Evolutionary conservation across 1,140 invertebrate species (phyloP), one percentile per base, ranked within the genome.

Genomic region (Drosophila subobscura): DNA sequence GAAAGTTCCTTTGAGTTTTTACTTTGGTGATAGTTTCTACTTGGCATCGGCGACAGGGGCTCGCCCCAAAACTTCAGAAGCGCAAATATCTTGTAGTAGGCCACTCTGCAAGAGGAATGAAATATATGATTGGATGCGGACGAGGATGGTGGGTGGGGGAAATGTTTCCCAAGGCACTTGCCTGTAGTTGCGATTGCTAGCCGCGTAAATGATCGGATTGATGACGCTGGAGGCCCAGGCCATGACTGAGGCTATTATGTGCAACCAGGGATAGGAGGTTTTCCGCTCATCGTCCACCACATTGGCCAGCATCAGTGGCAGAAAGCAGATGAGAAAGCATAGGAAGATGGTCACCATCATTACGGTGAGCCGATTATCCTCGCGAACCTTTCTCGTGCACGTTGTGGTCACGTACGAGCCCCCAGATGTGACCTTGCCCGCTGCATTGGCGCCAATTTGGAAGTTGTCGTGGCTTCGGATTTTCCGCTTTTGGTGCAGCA

Each of bases 201-300:
- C 95, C 0, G 96, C 96, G 92, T 97, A 97, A 72, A 97, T 97
- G 59, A 97, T 93, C 0, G 96, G 96, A 91, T 97, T 97, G 71
- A 97, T 94, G 33, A 97, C 96, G 47, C 96, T 95, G 0, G 96
- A 97, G 1, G 95, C 95, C 96, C 96, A 97, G 1, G 96, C 96
- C 51, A 97, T 92, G 25, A 97, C 94, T 0, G 96, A 97, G 1
- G 95, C 96, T 27, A 97, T 92, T 8, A 97, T 94, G 83, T 97
- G 96, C 0, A 97, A 77, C 84, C 93, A 93, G 7, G 96, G 96
- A 74, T 95, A 94, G 1, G 91, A 92, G 45, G 94, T 93, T 23
- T 94, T 90, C 4, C 89, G 72, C 45, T 91, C 93, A 78, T 97
- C 95, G 89, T 96, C 96, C 42, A 95, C 93, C 10, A 97, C 96